phyloP scores from a whole-genome alignment of 2,113 vertebrate species.

The Catharus minimus region DNA sequence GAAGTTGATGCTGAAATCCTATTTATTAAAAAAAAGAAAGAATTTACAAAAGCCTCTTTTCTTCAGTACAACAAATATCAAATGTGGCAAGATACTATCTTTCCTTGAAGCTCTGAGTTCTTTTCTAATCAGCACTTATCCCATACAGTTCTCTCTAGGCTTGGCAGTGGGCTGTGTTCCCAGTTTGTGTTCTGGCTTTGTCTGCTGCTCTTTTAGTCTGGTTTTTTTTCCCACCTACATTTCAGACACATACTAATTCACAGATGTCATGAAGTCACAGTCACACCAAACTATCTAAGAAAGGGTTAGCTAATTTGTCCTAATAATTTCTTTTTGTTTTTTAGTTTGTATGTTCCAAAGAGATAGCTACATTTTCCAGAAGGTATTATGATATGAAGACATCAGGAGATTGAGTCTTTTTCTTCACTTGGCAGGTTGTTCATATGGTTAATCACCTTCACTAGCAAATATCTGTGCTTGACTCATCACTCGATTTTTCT shows the following conservation, averaged over 20 bases:
- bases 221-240: not conserved
- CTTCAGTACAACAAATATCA: not conserved
- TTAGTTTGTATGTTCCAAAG: not conserved
- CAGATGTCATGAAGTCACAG: not conserved
- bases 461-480: not conserved
- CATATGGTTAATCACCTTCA: not conserved
- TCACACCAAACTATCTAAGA: not conserved
- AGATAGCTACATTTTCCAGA: not conserved
- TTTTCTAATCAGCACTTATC: slow-evolving; percentile 32
- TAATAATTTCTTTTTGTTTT: not conserved
- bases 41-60: not conserved
- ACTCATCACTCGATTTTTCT: not conserved
- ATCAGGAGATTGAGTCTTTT: not conserved
- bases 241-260: not conserved
- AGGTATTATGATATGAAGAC: not conserved
- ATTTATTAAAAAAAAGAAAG: not conserved
- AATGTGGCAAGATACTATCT: slow-evolving; percentile 12
- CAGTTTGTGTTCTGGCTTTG: slow-evolving; percentile 18
- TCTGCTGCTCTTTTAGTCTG: not conserved
- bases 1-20: slow-evolving; percentile 19
- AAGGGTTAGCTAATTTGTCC: not conserved
- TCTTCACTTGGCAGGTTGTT: not conserved
- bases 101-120: not conserved
- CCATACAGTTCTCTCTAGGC: not conserved
- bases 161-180: slow-evolving; percentile 3